Evolutionary conservation across 92 coral and sea anemone genomes (phyloP).

Genomic region (Epizoanthus scotinus): DNA sequence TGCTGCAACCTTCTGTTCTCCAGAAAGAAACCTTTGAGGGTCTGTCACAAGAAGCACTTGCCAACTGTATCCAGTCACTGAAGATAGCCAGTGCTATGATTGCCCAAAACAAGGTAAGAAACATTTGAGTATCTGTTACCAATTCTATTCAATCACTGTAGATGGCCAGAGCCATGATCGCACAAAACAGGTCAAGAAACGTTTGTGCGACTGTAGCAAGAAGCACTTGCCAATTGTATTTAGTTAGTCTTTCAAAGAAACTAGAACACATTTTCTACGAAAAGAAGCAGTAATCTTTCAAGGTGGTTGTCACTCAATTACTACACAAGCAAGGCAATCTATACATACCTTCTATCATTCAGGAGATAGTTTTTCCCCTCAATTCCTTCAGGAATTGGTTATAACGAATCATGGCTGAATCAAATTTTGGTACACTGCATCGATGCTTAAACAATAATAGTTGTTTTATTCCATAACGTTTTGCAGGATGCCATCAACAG

Average conservation of each 20-base stretch:
- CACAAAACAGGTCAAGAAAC: conserved; percentile 61
- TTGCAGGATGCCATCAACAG: conserved; percentile 95
- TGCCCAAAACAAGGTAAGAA: conserved; percentile 80
- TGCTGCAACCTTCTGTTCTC: not conserved
- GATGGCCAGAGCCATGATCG: conserved; percentile 10
- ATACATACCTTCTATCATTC: no score
- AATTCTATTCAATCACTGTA: no score
- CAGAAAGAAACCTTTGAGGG: conserved; percentile 99
- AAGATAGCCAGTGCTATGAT: conserved; percentile 90
- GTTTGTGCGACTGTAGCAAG: conserved; percentile 96
- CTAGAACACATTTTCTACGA: no score
- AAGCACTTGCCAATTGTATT: conserved; percentile 87
- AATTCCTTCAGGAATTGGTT: no score
- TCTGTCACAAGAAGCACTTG: conserved; percentile 95
- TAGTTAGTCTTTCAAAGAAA: conserved; percentile 34
- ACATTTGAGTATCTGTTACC: not conserved
- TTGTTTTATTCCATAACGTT: not conserved
- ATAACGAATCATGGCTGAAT: no score
- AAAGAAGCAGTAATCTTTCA: no score
- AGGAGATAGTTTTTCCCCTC: no score
- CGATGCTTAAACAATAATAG: no score
- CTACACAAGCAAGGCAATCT: no score
- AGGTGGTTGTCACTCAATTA: conserved; percentile 56
- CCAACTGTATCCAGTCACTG: conserved; percentile 85
- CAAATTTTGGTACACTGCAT: no score